Percentiles rank a stretch among this genome's conserved stretches.
Evolutionary conservation across 2,113 vertebrate species (phyloP).

Genomic region (Boleophthalmus pectinirostris): DNA sequence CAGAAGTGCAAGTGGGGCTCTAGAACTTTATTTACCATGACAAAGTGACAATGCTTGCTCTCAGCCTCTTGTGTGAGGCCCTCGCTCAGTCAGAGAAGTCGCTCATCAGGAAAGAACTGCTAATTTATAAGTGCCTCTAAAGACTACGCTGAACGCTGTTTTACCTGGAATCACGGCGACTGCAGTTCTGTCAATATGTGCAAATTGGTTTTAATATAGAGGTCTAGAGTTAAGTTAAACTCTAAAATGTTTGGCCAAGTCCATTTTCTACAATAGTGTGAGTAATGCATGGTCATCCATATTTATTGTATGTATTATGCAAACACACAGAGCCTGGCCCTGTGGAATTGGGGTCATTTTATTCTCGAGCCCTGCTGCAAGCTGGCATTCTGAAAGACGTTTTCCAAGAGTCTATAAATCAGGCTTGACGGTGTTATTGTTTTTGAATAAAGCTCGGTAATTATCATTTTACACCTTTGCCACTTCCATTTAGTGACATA

Average conservation of each 20-base stretch:
- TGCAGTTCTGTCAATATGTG: background rate
- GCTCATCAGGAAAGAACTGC: background rate
- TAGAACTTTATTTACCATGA: background rate
- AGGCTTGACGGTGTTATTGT: background rate
- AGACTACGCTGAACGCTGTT: background rate
- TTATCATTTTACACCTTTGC: conserved; percentile 6
- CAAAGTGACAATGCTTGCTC: background rate
- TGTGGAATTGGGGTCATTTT: conserved; percentile 10
- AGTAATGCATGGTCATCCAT: conserved; percentile 2
- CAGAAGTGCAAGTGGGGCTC: background rate
- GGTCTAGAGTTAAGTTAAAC: background rate
- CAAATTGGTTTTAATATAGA: background rate
- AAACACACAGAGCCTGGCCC: background rate
- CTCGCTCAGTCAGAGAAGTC: background rate
- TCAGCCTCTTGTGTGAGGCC: background rate
- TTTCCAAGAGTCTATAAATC: background rate
- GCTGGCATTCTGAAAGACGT: background rate
- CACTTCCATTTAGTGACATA: background rate
- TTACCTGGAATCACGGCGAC: background rate
- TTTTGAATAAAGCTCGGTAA: conserved; percentile 1
- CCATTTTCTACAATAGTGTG: background rate
- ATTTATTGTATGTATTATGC: conserved; percentile 15
- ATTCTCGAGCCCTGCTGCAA: background rate
- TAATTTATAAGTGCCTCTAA: background rate
- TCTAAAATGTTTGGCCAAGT: background rate